Conservation (phyloP, 1,140 invertebrate genomes). For the Chironomus tepperi region DNA sequence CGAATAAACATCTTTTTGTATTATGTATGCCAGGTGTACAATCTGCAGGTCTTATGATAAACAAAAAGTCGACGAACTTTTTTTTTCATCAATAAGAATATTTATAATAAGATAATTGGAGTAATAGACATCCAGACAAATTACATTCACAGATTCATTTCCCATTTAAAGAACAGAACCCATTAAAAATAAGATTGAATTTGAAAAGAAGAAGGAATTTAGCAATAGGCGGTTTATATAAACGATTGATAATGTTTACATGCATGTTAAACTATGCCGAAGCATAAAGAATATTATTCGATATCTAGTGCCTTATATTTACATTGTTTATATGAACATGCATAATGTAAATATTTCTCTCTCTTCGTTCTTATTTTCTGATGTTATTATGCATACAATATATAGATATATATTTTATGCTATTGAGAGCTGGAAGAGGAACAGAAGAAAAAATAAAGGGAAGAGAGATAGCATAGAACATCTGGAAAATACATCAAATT, state of each 20-base stretch:
- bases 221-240: background rate
- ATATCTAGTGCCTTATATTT: background rate
- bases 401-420: background rate
- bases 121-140: too few species aligned
- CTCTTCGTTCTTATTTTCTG: too few species aligned
- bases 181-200: background rate
- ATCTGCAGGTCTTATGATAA: too few species aligned
- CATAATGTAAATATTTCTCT: background rate
- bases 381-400: background rate
- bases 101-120: too few species aligned
- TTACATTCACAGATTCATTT: too few species aligned
- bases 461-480: background rate
- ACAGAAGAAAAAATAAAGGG: background rate
- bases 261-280: background rate
- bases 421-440: background rate
- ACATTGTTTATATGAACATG: background rate
- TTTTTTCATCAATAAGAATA: too few species aligned
- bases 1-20: too few species aligned
- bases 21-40: too few species aligned
- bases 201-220: background rate
- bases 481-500: conserved; percentile 8
- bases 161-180: too few species aligned
- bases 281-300: background rate
- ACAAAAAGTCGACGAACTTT: too few species aligned
- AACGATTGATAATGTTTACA: conserved; percentile 7